These are phyloP conservation scores for Phoenoteleia sp. DNA, from an alignment of 2,888 invertebrate genomes.

Conservation along the genomic window DNA sequence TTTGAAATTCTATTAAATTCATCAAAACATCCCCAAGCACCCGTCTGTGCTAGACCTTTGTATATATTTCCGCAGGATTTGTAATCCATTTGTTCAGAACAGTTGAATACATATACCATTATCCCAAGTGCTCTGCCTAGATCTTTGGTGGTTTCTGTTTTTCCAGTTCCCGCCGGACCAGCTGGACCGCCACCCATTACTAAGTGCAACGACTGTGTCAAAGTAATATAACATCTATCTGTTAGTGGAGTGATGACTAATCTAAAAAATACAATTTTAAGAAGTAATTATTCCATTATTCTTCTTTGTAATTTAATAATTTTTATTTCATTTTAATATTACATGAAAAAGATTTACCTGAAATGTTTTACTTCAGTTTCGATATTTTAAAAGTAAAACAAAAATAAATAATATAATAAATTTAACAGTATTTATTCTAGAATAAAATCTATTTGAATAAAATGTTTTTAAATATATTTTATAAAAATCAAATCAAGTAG, in stretches of 20 bases:
- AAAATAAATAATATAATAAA: too few species aligned
- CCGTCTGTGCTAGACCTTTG: conserved; percentile 94
- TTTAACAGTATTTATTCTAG: too few species aligned
- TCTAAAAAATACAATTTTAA: too few species aligned
- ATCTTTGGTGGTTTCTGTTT: conserved; percentile 97
- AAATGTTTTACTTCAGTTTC: too few species aligned
- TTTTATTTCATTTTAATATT: too few species aligned
- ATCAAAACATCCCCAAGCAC: conserved; percentile 98
- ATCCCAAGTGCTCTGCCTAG: conserved; percentile 95
- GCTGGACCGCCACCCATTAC: conserved; percentile 99
- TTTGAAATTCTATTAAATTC: conserved; percentile 98
- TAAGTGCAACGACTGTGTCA: conserved; percentile 97
- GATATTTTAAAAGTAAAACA: too few species aligned
- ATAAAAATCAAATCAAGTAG: too few species aligned
- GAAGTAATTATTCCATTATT: too few species aligned
- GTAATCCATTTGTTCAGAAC: conserved; percentile 98
- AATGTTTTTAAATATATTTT: too few species aligned
- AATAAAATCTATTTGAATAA: too few species aligned
- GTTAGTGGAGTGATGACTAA: conserved; percentile 98
- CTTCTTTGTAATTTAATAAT: too few species aligned
- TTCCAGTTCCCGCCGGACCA: conserved; percentile 94
- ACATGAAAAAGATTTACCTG: too few species aligned
- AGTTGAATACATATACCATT: conserved; percentile 95
- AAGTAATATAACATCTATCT: conserved; percentile 97
- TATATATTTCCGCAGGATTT: conserved; percentile 93